Conservation (phyloP, 1,140 invertebrate species). For the Brachionus manjavacas region DNA sequence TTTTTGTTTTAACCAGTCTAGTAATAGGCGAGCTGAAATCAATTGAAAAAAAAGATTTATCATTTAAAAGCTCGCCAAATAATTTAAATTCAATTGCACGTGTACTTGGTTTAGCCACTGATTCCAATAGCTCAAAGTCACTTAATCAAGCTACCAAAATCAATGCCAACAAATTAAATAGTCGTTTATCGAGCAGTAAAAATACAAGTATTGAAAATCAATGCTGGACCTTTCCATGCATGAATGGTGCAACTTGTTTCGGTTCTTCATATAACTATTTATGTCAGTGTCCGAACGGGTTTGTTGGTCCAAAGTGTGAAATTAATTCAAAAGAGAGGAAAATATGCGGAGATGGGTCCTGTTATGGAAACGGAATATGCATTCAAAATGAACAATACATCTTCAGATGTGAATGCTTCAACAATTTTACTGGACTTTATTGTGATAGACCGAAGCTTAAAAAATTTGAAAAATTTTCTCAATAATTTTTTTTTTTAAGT, state of each 20-base stretch:
- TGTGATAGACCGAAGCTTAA: neutral
- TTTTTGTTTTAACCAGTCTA: neutral
- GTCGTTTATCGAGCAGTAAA: neutral
- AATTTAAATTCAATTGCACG: neutral
- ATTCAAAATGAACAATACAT: neutral
- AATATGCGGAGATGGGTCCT: slow-evolving; percentile 26
- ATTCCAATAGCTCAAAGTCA: neutral
- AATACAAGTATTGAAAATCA: slow-evolving; percentile 18
- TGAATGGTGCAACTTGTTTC: slow-evolving; percentile 30
- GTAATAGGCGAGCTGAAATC: neutral
- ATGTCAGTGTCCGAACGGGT: neutral
- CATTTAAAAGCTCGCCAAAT: neutral
- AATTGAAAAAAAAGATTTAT: neutral
- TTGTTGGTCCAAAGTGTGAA: slow-evolving; percentile 22
- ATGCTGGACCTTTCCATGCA: slow-evolving; percentile 33
- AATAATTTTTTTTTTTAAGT: slow-evolving; percentile 6
- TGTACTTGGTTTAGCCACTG: neutral
- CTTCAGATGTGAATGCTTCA: neutral
- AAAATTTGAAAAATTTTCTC: neutral
- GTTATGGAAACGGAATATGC: slow-evolving; percentile 6
- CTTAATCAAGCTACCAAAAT: neutral
- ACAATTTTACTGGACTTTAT: neutral
- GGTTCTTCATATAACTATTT: slow-evolving; percentile 7
- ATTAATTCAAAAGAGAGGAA: neutral
- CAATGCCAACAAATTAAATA: neutral